phyloP scores from a whole-genome alignment of 1,140 invertebrate species.

The Drosophila takahashii region DNA sequence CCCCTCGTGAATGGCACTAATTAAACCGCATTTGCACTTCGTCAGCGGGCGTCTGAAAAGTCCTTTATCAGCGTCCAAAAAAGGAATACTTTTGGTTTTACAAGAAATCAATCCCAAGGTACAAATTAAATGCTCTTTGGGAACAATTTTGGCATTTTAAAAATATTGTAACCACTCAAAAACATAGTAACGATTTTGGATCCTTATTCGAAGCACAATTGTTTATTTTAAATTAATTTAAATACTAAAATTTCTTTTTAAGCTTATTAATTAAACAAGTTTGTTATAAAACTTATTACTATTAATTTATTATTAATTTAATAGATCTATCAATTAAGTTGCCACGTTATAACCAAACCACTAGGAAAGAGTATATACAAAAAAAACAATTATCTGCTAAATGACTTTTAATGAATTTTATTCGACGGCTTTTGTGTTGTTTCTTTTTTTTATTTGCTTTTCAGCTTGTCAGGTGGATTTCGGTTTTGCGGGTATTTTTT shows the following conservation, averaged over 20 bases:
- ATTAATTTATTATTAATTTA: no score
- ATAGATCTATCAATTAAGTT: neutral
- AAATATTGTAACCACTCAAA: no score
- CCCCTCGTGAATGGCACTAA: conserved; percentile 35
- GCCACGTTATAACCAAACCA: neutral
- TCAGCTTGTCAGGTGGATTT: conserved; percentile 21
- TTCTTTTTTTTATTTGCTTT: conserved; percentile 1
- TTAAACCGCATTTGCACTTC: conserved; percentile 48
- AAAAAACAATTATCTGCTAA: conserved; percentile 42
- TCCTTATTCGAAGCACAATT: no score
- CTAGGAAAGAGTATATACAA: conserved; percentile 15
- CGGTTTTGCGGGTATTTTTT: conserved; percentile 14
- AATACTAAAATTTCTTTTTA: no score
- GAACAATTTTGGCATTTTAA: no score
- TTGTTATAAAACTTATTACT: no score
- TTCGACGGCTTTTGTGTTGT: neutral
- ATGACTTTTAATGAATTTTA: conserved; percentile 45
- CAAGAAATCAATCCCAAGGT: neutral
- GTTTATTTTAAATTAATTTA: no score
- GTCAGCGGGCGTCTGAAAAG: conserved; percentile 9
- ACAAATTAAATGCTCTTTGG: conserved; percentile 4
- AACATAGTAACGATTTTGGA: no score
- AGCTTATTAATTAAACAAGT: no score
- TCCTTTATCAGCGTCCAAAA: conserved; percentile 5
- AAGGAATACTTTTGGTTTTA: neutral